Evolutionary conservation across 2,797 vertebrate species (phyloP).

Genomic region (Micromesistius poutassou): DNA sequence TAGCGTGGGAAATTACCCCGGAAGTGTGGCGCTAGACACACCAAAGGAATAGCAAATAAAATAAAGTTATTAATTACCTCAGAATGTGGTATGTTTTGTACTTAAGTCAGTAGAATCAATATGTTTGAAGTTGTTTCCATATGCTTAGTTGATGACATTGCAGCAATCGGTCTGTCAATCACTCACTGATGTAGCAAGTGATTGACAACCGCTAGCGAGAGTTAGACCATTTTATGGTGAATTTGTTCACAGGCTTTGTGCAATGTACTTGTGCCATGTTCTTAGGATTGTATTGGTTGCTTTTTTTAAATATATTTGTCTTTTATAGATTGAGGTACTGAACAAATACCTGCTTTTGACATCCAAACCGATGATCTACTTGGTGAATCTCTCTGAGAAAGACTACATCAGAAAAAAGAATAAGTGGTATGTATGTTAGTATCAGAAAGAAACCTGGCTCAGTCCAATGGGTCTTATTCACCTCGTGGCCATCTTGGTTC

Average conservation of each 20-base stretch:
- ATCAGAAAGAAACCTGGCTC: not conserved
- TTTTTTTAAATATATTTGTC: slow-evolving; percentile 10
- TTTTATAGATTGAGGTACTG: slow-evolving; percentile 89
- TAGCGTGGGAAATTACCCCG: too few species aligned
- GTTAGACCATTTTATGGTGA: not conserved
- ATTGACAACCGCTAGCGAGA: too few species aligned
- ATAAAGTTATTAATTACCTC: not conserved
- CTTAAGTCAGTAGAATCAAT: not conserved
- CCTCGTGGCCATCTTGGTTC: too few species aligned
- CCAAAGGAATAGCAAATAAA: not conserved
- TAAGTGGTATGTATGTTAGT: slow-evolving; percentile 84
- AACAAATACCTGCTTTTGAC: slow-evolving; percentile 98
- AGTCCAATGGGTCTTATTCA: not conserved
- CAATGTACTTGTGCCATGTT: not conserved
- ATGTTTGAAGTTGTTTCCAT: not conserved
- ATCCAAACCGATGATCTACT: slow-evolving; percentile 98
- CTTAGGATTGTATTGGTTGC: not conserved
- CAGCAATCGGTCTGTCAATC: not conserved
- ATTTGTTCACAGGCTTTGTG: not conserved
- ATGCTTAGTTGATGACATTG: not conserved
- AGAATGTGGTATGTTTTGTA: not conserved
- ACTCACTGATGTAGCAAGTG: not conserved
- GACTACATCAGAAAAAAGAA: slow-evolving; percentile 99
- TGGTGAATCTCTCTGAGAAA: slow-evolving; percentile 98
- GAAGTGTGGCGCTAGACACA: too few species aligned